Evolutionary conservation across 2,113 vertebrate species (phyloP), one percentile per base, ranked within the genome.

Genomic region (Petrocephalus zakoni): DNA sequence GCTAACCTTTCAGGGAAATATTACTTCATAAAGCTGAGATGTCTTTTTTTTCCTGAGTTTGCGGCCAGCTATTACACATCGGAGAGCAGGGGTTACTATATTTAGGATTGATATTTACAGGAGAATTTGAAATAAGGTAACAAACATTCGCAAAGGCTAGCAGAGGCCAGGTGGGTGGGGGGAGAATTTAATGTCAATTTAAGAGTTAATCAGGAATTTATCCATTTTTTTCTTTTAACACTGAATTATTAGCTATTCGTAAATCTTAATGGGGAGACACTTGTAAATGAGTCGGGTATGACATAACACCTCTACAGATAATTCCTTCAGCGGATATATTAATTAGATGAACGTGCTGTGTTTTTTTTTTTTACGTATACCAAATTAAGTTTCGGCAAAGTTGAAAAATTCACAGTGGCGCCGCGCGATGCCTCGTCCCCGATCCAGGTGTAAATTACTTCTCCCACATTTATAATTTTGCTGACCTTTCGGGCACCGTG

Each of bases 401-500:
- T 55, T 11, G 29, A 52, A 56, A 86, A 56, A 53, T 15, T 53
- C 2, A 6, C 75, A 46, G 75, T 5, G 2, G 42, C 2, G 8
- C 37, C 9, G 8, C 0, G 37, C 42, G 46, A 49, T n/a, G 21
- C 42, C 46, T 22, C 21, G 11, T 85, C 34, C 56, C 86, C 42
- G 9, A 52, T 87, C 51, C 49, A 42, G 87, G 87, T 87, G 87
- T 87, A 87, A 87, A 87, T 87, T 75, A 87, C 61, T 78, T 87
- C 51, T 72, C 21, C 19, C 21, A 75, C 22, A 34, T 42, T 75
- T 87, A 52, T 87, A 72, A 87, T 87, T 34, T 87, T 87, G 64
- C 61, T 87, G 58, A 78, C 87, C 87, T 87, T 51, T 75, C 42
- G 3, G 58, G 46, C 46, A 52, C 22, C 0, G 25, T 37, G 84